These are phyloP conservation scores for Andrena trimmerana DNA, from an alignment of 2,888 invertebrate species.

Conservation along the genomic window DNA sequence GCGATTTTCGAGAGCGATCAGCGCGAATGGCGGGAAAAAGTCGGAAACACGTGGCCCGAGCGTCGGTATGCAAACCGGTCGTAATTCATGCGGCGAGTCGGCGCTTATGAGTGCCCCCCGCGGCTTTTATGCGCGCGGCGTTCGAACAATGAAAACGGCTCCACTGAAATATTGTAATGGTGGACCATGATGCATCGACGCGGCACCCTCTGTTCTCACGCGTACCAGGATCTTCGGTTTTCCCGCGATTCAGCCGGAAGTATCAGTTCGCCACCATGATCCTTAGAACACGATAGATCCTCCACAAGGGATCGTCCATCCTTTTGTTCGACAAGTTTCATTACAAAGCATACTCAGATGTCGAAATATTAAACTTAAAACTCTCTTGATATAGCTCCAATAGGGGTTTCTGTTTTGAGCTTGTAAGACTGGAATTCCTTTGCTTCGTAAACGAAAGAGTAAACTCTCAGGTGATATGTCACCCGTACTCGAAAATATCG, in stretches of 20 bases:
- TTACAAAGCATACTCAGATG: neutral
- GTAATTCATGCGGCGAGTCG: conserved; percentile 66
- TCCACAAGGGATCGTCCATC: conserved; percentile 8
- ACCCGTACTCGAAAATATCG: too few species aligned
- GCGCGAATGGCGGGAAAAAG: conserved; percentile 20
- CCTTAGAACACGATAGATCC: neutral
- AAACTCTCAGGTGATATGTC: too few species aligned
- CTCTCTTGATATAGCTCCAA: too few species aligned
- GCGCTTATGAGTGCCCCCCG: conserved; percentile 67
- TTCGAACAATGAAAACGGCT: conserved; percentile 68
- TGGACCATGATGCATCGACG: conserved; percentile 61
- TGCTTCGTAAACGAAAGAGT: too few species aligned
- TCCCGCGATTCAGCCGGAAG: conserved; percentile 55
- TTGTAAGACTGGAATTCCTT: too few species aligned
- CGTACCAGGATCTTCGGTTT: conserved; percentile 51
- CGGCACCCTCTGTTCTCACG: conserved; percentile 60
- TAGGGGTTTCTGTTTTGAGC: too few species aligned
- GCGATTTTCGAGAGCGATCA: conserved; percentile 29
- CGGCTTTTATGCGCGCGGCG: conserved; percentile 66
- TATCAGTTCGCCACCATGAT: conserved; percentile 13
- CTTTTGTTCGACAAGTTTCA: neutral
- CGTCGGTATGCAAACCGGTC: conserved; percentile 60
- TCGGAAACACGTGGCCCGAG: conserved; percentile 38
- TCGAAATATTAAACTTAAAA: too few species aligned
- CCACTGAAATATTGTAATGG: conserved; percentile 72